phyloP scores from a whole-genome alignment of 2,888 invertebrate genomes.

The Cephus spinipes region DNA sequence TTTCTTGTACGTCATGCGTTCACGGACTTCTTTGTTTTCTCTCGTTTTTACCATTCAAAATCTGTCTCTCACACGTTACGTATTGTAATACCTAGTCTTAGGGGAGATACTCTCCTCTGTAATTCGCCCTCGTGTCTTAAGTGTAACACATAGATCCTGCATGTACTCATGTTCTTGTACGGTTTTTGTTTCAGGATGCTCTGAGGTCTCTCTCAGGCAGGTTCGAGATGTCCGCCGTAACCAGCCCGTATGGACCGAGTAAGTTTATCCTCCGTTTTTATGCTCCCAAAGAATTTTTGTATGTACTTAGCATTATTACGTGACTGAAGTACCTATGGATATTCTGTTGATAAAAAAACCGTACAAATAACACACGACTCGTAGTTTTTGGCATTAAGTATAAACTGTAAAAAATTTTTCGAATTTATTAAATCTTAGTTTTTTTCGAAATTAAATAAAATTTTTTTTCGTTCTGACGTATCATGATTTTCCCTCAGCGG shows the following conservation, averaged over 20 bases:
- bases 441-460: background rate
- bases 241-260: conserved; percentile 66
- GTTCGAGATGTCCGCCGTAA: conserved; percentile 65
- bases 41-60: no score
- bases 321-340: background rate
- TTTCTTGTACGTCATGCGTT: no score
- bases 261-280: conserved; percentile 40
- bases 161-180: no score
- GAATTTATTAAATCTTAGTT: background rate
- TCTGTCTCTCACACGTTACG: no score
- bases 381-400: background rate
- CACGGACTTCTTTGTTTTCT: no score
- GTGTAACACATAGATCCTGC: no score
- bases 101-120: no score
- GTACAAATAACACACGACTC: conserved; percentile 18
- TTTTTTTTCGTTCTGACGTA: background rate
- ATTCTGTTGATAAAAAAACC: conserved; percentile 12
- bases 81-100: no score
- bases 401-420: no score
- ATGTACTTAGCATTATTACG: conserved; percentile 11
- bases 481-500: conserved; percentile 48
- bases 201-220: conserved; percentile 42
- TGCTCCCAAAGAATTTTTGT: conserved; percentile 1
- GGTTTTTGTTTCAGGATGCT: conserved; percentile 58
- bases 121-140: no score